Conservation (phyloP, 2,113 vertebrate species). For the Gavialis gangeticus region DNA sequence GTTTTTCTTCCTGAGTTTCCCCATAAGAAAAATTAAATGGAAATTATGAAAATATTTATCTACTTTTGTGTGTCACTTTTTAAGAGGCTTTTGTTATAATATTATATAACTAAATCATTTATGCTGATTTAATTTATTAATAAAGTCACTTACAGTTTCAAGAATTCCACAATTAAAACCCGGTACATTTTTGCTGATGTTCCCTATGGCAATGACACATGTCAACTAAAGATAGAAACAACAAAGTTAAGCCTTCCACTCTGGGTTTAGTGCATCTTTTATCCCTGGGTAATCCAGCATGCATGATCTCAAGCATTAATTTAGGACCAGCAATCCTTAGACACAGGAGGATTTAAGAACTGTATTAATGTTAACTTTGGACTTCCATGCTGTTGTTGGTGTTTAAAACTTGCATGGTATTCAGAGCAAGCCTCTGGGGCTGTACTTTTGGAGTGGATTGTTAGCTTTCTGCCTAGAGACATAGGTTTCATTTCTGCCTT, state of each 20-base stretch:
- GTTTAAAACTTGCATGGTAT: conserved; percentile 63
- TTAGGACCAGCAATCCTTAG: conserved; percentile 12
- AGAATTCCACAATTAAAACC: not conserved
- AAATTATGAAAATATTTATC: not conserved
- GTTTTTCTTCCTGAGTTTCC: not conserved
- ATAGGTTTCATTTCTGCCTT: not conserved
- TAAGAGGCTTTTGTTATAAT: not conserved
- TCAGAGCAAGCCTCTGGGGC: conserved; percentile 55
- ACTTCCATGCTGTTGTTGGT: conserved; percentile 67
- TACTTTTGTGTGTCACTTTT: not conserved
- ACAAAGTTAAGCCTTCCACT: conserved; percentile 30
- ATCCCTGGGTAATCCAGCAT: conserved; percentile 38
- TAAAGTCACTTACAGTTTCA: not conserved
- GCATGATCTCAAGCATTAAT: conserved; percentile 41
- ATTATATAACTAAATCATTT: not conserved
- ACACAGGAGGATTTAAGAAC: conserved; percentile 47
- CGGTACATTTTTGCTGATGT: not conserved
- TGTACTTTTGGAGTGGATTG: conserved; percentile 49
- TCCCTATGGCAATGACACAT: not conserved
- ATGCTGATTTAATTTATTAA: not conserved
- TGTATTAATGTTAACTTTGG: conserved; percentile 64
- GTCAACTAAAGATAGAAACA: conserved; percentile 39
- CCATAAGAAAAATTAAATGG: not conserved
- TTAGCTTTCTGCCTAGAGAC: conserved; percentile 43
- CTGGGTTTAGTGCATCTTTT: not conserved